Base-by-base conservation (phyloP, 1,140 invertebrate genomes). In the Solenopsis invicta region DNA sequence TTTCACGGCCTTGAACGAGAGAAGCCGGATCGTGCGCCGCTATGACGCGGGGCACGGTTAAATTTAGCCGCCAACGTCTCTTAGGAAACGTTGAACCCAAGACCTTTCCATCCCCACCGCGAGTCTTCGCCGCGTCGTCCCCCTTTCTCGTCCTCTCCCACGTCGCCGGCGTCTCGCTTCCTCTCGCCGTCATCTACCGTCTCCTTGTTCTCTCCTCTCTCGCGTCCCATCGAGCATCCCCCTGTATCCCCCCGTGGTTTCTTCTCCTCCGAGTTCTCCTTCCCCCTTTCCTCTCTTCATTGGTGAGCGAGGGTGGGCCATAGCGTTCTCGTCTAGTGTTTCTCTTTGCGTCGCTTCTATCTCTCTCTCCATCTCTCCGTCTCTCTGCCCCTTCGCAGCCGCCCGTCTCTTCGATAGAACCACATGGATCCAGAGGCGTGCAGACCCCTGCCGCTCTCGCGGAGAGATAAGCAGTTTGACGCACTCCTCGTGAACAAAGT, bases 61-160 rank as follows among this genome's bases (percentile, higher is more conserved):
- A 92, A 91, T 92, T 93, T 93, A 93, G 88, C 91, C 71, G 75
- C 61, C 62, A 85, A 88, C 85, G 85, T 91, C 91, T 92, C 90
- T 90, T 87, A 87, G 85, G 90, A 92, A 92, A 85, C 92, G 86
- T 93, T 93, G 92, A 93, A 92, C 92, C 89, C 92, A 62, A 89
- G 88, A 87, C 87, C 89, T 91, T 90, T 90, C 82, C 76, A 48
- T 88, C 89, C 78, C 85, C 85, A 78, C 85, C 66, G 37, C 61
- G 24, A 29, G 29, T 2, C 29, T 1, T 29, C 29, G 29, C 0
- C 41, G 56, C n/a, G 21, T 34, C 67, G 62, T 48, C 45, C 45
- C 45, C 56, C 41, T 12, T 59, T 56, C 78, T 13, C 56, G 34
- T 54, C 41, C 29, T 69, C 67, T 56, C 67, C n/a, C 37, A 2